Evolutionary conservation across 2,113 vertebrate species (phyloP).

Genomic region (Notothenia coriiceps): DNA sequence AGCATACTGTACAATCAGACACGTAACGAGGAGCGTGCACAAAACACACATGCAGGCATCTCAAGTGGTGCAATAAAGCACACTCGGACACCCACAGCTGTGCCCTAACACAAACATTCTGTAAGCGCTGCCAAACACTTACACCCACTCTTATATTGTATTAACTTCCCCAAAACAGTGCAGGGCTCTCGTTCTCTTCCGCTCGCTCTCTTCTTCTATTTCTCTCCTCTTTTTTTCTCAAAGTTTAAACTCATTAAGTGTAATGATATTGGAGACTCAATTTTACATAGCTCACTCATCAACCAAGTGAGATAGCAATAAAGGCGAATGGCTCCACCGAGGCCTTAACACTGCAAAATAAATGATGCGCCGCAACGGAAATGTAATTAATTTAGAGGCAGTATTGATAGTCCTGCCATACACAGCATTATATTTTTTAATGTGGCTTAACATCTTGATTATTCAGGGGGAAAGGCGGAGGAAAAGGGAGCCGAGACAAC

Average conservation of each 20-base stretch:
- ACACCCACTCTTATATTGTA: conserved; percentile 74
- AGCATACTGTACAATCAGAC: conserved; percentile 20
- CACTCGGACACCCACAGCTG: conserved; percentile 74
- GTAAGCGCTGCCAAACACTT: conserved; percentile 71
- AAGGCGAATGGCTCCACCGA: conserved; percentile 97
- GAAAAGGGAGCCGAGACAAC: conserved; percentile 62
- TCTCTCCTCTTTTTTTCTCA: conserved; percentile 69
- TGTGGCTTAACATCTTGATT: conserved; percentile 98
- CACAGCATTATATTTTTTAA: conserved; percentile 97
- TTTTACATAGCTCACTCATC: conserved; percentile 97
- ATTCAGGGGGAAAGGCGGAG: conserved; percentile 72
- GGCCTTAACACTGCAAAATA: conserved; percentile 96
- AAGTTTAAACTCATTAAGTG: conserved; percentile 95
- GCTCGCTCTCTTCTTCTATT: conserved; percentile 57
- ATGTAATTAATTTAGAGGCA: conserved; percentile 99
- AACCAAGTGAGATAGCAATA: conserved; percentile 96
- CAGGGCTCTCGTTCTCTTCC: conserved; percentile 46
- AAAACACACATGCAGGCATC: conserved; percentile 46
- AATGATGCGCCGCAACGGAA: conserved; percentile 99
- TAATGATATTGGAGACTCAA: conserved; percentile 98
- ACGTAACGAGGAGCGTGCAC: conserved; percentile 21
- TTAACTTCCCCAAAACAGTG: conserved; percentile 72
- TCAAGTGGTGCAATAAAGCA: conserved; percentile 66
- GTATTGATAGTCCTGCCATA: conserved; percentile 99
- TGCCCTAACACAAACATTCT: conserved; percentile 76